These are phyloP conservation scores for Drosophila navojoa DNA, from an alignment of 1,140 invertebrate genomes.

Conservation along the genomic window DNA sequence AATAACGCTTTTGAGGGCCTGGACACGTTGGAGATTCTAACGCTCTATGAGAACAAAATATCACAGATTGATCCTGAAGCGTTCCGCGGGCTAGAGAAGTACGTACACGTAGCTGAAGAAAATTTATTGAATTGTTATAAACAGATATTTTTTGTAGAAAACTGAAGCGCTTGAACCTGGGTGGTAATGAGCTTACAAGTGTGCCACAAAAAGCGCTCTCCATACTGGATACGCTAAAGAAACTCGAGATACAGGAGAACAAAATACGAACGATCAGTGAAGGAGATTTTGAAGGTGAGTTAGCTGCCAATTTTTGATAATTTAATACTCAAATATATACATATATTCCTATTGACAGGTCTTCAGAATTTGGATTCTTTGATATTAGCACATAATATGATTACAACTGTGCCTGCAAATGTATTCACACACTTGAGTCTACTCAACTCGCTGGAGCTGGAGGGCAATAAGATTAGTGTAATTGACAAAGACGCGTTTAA, in stretches of 20 bases:
- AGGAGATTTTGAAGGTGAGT: slow-evolving; percentile 92
- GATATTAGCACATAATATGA: slow-evolving; percentile 92
- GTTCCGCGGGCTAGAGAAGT: slow-evolving; percentile 94
- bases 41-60: slow-evolving; percentile 94
- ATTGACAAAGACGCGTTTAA: slow-evolving; percentile 93
- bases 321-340: no score
- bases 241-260: slow-evolving; percentile 94
- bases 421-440: slow-evolving; percentile 91
- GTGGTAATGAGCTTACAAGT: slow-evolving; percentile 90
- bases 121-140: neutral
- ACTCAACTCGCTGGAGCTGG: slow-evolving; percentile 93
- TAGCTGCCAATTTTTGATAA: neutral
- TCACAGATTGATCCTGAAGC: slow-evolving; percentile 90
- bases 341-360: slow-evolving; percentile 84
- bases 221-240: slow-evolving; percentile 91
- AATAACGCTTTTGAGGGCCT: slow-evolving; percentile 92
- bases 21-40: slow-evolving; percentile 93
- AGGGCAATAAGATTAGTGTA: slow-evolving; percentile 91
- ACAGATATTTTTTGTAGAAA: slow-evolving; percentile 86
- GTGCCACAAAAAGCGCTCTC: slow-evolving; percentile 91
- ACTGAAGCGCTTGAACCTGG: slow-evolving; percentile 92
- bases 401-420: slow-evolving; percentile 90
- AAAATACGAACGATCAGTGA: slow-evolving; percentile 90
- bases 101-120: slow-evolving; percentile 65
- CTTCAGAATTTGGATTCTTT: slow-evolving; percentile 91